Conservation (phyloP, 2,888 invertebrate species). For the Trichogramma dendrolimi region DNA sequence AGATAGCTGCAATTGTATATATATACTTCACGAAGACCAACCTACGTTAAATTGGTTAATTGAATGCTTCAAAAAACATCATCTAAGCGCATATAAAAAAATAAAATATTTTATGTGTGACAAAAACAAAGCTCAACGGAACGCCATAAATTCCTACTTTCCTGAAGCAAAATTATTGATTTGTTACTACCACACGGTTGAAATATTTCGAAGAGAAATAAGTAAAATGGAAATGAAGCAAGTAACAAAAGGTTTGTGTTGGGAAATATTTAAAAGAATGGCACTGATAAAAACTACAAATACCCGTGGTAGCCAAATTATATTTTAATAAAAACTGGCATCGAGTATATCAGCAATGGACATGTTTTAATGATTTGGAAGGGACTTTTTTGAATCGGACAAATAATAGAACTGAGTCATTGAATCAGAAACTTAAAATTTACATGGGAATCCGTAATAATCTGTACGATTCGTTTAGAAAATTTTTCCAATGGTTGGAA, state of each 20-base stretch:
- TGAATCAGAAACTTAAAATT: slow-evolving; percentile 5
- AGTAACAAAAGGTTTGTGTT: neutral
- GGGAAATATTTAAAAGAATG: neutral
- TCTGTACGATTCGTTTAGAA: neutral
- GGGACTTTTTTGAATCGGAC: neutral
- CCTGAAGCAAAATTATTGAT: slow-evolving; percentile 14
- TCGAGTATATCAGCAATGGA: neutral
- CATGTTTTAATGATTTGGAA: neutral
- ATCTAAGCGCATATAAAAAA: neutral
- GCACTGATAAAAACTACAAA: neutral
- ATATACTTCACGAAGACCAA: slow-evolving; percentile 15
- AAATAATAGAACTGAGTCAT: slow-evolving; percentile 1
- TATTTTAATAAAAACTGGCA: slow-evolving; percentile 7
- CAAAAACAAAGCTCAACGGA: slow-evolving; percentile 21
- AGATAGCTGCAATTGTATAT: neutral
- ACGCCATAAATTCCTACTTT: slow-evolving; percentile 16
- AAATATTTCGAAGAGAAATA: slow-evolving; percentile 5
- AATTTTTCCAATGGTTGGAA: slow-evolving; percentile 4
- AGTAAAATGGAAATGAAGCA: neutral
- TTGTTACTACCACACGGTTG: slow-evolving; percentile 21
- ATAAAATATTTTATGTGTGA: slow-evolving; percentile 28
- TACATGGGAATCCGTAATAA: neutral
- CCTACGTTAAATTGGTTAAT: slow-evolving; percentile 17
- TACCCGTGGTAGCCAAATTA: neutral
- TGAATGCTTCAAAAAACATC: slow-evolving; percentile 11